Evolutionary conservation across 1,140 invertebrate species (phyloP).

Genomic region (Drepana arcuata): DNA sequence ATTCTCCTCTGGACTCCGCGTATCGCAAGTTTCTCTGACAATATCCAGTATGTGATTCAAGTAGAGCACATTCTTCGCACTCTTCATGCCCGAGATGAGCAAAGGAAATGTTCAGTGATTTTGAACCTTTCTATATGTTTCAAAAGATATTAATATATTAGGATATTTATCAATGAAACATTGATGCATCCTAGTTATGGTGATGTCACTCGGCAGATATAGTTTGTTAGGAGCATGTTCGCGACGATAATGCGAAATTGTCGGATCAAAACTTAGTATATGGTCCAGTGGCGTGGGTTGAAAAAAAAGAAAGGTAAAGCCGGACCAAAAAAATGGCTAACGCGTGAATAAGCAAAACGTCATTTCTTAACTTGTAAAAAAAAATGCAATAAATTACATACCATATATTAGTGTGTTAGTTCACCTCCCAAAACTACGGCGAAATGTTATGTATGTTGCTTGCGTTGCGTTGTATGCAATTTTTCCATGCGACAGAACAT

Average conservation of each 20-base stretch:
- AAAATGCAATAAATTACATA: no score
- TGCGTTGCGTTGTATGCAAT: no score
- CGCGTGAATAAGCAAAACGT: no score
- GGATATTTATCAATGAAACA: background rate
- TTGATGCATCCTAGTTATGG: background rate
- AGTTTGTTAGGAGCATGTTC: slow-evolving; percentile 4
- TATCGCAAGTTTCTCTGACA: background rate
- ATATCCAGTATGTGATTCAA: background rate
- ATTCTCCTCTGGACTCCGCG: background rate
- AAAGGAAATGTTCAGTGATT: slow-evolving; percentile 3
- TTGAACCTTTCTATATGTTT: background rate
- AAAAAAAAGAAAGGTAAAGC: no score
- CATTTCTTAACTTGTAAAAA: no score
- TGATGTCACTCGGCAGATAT: background rate
- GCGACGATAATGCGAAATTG: slow-evolving; percentile 4
- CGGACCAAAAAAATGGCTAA: no score
- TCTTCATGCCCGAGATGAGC: slow-evolving; percentile 1
- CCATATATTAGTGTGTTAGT: no score
- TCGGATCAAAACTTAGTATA: slow-evolving; percentile 3
- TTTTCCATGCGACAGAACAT: no score
- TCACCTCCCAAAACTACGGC: no score
- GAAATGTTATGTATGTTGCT: no score
- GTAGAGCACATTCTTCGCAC: slow-evolving; percentile 1
- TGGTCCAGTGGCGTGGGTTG: no score
- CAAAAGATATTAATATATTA: background rate